Percentiles rank a stretch among this genome's conserved stretches.
Evolutionary conservation across 1,140 invertebrate species (phyloP).

Genomic region (Eriocheir sinensis): DNA sequence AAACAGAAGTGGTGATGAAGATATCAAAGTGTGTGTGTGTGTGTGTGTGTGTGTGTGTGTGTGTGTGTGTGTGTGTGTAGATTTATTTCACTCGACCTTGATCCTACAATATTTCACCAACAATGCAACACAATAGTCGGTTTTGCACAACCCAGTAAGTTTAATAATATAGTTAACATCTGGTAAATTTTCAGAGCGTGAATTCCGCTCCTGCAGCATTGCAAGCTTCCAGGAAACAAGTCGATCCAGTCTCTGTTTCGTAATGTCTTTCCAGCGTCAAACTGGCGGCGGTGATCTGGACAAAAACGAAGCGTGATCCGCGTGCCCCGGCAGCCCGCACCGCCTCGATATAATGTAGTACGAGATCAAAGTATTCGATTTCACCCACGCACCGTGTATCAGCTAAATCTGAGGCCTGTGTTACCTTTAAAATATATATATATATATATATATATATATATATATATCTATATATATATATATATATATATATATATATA

Average conservation of each 20-base stretch:
- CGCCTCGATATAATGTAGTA: neutral
- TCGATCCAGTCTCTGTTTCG: neutral
- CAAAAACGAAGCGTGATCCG: neutral
- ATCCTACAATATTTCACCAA: too few relatives aligned
- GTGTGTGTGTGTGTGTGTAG: neutral
- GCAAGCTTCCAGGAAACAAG: neutral
- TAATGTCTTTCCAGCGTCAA: neutral
- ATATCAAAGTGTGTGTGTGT: neutral
- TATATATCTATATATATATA: too few relatives aligned
- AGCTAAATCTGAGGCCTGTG: neutral
- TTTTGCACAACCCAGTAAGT: too few relatives aligned
- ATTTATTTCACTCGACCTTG: too few relatives aligned
- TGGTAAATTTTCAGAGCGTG: neutral
- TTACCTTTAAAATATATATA: neutral
- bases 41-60: neutral
- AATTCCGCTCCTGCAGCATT: neutral
- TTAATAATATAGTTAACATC: neutral
- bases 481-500: too few relatives aligned
- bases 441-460: too few relatives aligned
- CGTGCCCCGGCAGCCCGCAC: neutral
- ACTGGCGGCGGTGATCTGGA: neutral
- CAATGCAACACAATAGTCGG: too few relatives aligned
- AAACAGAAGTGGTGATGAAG: neutral
- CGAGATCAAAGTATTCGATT: neutral
- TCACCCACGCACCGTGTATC: neutral